Conservation (phyloP, 2,797 vertebrate species). For the Gadopsis marmoratus region DNA sequence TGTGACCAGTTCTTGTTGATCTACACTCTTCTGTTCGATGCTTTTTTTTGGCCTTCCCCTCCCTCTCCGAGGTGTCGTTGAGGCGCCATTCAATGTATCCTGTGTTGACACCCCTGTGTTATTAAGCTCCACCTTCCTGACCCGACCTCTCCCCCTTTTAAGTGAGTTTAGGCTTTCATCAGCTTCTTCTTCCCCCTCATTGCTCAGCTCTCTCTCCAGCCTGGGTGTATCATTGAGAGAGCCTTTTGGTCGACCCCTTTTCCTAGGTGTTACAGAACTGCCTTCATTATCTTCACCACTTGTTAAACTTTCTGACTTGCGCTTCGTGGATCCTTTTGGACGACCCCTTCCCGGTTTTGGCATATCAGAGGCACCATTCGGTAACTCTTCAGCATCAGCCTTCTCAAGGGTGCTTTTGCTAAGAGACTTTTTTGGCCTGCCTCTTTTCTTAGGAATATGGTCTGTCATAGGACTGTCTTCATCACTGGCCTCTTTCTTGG, state of each 20-base stretch:
- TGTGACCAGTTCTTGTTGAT: slow-evolving; percentile 2
- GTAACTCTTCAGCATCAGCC: slow-evolving; percentile 29
- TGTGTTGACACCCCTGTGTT: background rate
- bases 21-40: background rate
- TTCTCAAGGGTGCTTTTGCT: slow-evolving; percentile 43
- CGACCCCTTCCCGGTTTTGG: slow-evolving; percentile 68
- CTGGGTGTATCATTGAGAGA: slow-evolving; percentile 65
- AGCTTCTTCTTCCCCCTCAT: slow-evolving; percentile 10
- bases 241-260: slow-evolving; percentile 76
- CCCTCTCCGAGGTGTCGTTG: slow-evolving; percentile 21
- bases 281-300: slow-evolving; percentile 45
- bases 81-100: slow-evolving; percentile 20
- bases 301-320: slow-evolving; percentile 47
- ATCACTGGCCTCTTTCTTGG: slow-evolving; percentile 26
- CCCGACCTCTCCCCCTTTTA: slow-evolving; percentile 27
- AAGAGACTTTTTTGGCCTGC: slow-evolving; percentile 71
- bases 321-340: slow-evolving; percentile 65
- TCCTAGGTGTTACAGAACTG: slow-evolving; percentile 37
- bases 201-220: slow-evolving; percentile 9
- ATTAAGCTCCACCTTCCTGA: slow-evolving; percentile 48
- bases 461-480: slow-evolving; percentile 12
- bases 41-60: slow-evolving; percentile 69
- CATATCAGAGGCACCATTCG: slow-evolving; percentile 60
- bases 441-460: slow-evolving; percentile 67
- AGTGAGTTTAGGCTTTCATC: background rate